phyloP scores from a whole-genome alignment of 2,797 vertebrate genomes.

The Arremon brunneinucha region DNA sequence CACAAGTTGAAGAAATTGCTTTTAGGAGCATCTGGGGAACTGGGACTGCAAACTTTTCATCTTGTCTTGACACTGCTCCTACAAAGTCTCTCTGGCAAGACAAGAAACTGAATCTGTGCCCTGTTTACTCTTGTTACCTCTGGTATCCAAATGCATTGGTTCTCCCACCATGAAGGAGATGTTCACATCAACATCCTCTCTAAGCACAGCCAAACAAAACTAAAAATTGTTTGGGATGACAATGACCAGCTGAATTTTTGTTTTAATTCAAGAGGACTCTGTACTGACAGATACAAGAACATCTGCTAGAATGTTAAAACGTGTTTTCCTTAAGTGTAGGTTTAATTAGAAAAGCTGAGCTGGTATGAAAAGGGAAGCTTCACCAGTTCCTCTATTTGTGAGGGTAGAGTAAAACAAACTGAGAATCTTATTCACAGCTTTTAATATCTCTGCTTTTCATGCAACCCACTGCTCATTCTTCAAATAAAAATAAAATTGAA shows the following conservation, averaged over 20 bases:
- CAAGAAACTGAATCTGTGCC: neutral
- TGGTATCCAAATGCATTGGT: neutral
- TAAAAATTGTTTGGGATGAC: neutral
- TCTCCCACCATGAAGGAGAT: neutral
- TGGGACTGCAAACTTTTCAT: neutral
- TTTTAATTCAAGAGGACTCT: neutral
- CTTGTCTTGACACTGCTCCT: neutral
- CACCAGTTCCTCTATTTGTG: neutral
- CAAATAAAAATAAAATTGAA: constrained; percentile 5
- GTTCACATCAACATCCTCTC: neutral
- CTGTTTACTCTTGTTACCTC: neutral
- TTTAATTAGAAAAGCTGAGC: neutral
- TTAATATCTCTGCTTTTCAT: neutral
- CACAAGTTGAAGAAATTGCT: neutral
- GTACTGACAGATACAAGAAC: neutral
- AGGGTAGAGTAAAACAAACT: neutral
- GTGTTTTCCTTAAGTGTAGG: neutral
- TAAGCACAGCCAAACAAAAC: neutral
- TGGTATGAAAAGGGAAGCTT: neutral
- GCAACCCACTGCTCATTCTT: neutral
- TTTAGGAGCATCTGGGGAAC: neutral
- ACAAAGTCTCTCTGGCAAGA: neutral
- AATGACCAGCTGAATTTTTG: neutral
- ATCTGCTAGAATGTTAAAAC: neutral
- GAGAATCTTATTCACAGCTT: neutral